Evolutionary conservation across 2,888 invertebrate genomes (phyloP).

Genomic region (Polydrusus cervinus): DNA sequence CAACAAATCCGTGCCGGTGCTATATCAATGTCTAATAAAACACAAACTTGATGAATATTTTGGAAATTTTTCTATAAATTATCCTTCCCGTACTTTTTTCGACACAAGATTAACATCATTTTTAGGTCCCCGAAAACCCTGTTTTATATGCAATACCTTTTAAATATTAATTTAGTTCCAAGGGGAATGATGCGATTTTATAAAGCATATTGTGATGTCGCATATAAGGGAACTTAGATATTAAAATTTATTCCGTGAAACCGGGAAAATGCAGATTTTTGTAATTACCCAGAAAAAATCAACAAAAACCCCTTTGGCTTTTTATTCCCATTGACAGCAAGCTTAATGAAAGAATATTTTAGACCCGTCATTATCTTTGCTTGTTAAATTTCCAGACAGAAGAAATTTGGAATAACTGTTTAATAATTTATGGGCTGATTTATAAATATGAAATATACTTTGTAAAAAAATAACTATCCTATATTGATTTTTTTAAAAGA

Average conservation of each 20-base stretch:
- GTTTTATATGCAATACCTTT: conserved; percentile 12
- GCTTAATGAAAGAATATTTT: conserved; percentile 1
- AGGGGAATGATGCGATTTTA: conserved; percentile 3
- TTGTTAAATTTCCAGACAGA: too few species aligned
- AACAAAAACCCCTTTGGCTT: conserved; percentile 1
- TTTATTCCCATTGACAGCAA: not conserved
- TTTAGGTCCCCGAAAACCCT: not conserved
- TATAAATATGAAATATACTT: too few species aligned
- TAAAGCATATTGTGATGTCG: not conserved
- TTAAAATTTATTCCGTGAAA: conserved; percentile 7
- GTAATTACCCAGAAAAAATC: not conserved
- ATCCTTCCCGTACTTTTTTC: not conserved
- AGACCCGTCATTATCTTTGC: not conserved
- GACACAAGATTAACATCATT: not conserved
- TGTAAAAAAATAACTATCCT: too few species aligned
- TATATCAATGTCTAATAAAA: too few species aligned
- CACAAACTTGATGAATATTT: too few species aligned
- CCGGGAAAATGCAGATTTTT: conserved; percentile 10
- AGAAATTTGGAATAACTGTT: too few species aligned
- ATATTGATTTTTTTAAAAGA: too few species aligned
- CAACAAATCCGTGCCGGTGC: too few species aligned
- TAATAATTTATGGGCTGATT: too few species aligned
- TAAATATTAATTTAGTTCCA: conserved; percentile 6
- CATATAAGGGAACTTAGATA: not conserved
- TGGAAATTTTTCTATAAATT: too few species aligned